A percentile compares a stretch with the other conserved stretches of the same genome.
These are phyloP conservation scores for Archivesica marissinica DNA, from an alignment of 1,140 invertebrate species.

Conservation along the genomic window DNA sequence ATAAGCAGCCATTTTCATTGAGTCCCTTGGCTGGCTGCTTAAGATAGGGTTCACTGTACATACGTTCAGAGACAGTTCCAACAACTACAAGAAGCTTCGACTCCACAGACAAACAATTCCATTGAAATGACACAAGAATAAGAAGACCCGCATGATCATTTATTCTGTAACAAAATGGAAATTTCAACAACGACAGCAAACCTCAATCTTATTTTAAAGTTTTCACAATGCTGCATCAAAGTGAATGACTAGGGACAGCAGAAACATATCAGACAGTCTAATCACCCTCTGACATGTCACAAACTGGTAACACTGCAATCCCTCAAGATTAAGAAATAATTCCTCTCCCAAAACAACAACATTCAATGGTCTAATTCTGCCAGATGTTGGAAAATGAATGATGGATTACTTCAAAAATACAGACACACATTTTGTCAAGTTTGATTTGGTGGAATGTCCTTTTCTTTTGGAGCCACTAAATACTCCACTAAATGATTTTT, in stretches of 20 bases:
- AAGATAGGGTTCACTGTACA: no score
- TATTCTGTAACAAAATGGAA: not conserved
- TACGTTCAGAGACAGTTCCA: no score
- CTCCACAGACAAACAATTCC: no score
- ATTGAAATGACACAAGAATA: conserved; percentile 2
- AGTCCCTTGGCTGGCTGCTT: no score
- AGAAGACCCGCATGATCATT: not conserved
- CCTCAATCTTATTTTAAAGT: conserved; percentile 11
- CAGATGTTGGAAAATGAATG: no score
- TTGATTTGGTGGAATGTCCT: no score
- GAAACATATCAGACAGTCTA: conserved; percentile 8
- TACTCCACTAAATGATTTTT: no score
- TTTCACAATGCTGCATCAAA: not conserved
- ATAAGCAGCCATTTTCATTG: no score
- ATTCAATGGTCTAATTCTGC: conserved; percentile 10
- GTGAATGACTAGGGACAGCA: not conserved
- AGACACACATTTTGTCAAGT: no score
- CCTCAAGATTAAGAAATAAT: conserved; percentile 3
- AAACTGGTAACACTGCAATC: conserved; percentile 7
- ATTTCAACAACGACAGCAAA: conserved; percentile 10
- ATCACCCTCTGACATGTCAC: not conserved
- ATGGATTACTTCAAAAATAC: no score
- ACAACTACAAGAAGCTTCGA: no score
- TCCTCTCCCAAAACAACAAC: not conserved
- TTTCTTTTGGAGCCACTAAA: no score